Conservation (phyloP, 2,113 vertebrate species). For the Brienomyrus longianalis region DNA sequence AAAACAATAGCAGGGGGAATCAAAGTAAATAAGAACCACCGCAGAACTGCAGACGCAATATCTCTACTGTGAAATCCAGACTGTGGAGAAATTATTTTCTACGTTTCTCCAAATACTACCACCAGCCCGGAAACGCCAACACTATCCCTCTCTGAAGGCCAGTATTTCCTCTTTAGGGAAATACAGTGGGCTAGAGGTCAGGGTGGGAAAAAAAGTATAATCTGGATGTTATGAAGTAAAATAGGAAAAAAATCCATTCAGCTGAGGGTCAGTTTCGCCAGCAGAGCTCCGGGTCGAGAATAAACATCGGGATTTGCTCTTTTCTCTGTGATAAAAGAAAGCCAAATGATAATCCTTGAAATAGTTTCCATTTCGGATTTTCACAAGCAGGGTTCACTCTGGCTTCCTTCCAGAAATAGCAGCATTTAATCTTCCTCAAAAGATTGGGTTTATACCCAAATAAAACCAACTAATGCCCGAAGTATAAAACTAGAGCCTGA, state of each 20-base stretch:
- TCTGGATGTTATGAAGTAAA: constrained; percentile 32
- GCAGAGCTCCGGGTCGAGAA: constrained; percentile 25
- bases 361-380: constrained; percentile 22
- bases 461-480: neutral
- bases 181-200: constrained; percentile 17
- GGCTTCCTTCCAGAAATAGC: neutral
- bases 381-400: constrained; percentile 21
- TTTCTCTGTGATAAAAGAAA: neutral
- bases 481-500: neutral
- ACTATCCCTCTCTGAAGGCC: constrained; percentile 10
- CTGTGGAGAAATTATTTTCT: constrained; percentile 35
- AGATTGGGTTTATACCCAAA: neutral
- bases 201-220: neutral
- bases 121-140: neutral
- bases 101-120: constrained; percentile 36
- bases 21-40: constrained; percentile 5
- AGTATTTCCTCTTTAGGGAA: constrained; percentile 24
- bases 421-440: neutral
- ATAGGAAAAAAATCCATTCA: constrained; percentile 38
- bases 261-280: constrained; percentile 32
- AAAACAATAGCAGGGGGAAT: constrained; percentile 14
- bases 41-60: neutral
- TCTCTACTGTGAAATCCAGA: constrained; percentile 18
- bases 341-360: neutral
- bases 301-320: neutral